These are phyloP conservation scores for Eupithecia pulchellata DNA, from an alignment of 2,888 invertebrate species.

Conservation along the genomic window DNA sequence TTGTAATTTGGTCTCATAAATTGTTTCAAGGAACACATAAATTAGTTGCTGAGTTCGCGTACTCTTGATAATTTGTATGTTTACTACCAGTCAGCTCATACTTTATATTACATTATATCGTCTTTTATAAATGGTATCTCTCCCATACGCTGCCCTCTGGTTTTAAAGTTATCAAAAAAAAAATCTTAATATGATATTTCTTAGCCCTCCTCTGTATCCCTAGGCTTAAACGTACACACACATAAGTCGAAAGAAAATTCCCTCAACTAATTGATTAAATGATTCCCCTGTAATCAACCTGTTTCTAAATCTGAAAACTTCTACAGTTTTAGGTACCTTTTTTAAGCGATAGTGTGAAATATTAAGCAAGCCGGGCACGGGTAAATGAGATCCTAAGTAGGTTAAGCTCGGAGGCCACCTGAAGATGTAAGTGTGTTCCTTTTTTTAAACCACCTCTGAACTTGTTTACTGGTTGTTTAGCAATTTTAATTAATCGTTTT, in stretches of 20 bases:
- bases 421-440: too few relatives aligned
- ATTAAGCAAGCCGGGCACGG: constrained; percentile 34
- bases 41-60: constrained; percentile 44
- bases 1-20: constrained; percentile 47
- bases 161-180: neutral
- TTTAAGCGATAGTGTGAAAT: constrained; percentile 44
- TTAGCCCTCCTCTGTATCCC: neutral
- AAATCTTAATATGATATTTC: too few relatives aligned
- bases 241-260: neutral
- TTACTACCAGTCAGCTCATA: neutral
- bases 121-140: neutral
- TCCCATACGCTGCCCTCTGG: neutral
- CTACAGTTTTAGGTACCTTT: constrained; percentile 35
- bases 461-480: too few relatives aligned
- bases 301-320: constrained; percentile 18
- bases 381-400: constrained; percentile 33
- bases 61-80: constrained; percentile 36
- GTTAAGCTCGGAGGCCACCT: constrained; percentile 14
- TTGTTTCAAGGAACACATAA: constrained; percentile 49
- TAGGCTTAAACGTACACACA: neutral
- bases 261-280: constrained; percentile 32
- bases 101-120: neutral
- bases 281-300: constrained; percentile 28
- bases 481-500: too few relatives aligned
- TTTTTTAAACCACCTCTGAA: too few relatives aligned